These are phyloP conservation scores for Delichon dasypus DNA, from an alignment of 2,797 vertebrate species.

Conservation along the genomic window DNA sequence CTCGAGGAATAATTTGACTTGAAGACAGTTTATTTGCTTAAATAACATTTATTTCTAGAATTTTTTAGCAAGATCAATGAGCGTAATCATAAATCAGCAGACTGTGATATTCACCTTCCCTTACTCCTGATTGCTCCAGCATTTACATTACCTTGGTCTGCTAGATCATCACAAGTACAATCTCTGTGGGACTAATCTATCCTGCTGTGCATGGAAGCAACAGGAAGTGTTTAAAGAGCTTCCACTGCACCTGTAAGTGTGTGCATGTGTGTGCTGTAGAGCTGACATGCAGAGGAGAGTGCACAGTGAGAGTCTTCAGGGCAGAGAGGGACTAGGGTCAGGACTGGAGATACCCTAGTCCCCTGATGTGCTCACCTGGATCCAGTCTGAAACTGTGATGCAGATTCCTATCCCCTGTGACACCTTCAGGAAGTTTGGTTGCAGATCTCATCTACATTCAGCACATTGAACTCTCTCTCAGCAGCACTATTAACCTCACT, in stretches of 20 bases:
- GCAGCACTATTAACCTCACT: background rate
- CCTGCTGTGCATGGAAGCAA: background rate
- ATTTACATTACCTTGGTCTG: background rate
- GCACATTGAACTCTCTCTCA: background rate
- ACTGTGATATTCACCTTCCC: background rate
- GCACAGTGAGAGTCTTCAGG: background rate
- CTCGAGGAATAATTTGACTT: background rate
- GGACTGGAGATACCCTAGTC: background rate
- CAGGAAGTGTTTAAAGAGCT: constrained; percentile 3
- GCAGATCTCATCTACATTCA: constrained; percentile 15
- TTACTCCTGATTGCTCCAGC: background rate
- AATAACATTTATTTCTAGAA: background rate
- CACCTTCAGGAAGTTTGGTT: background rate
- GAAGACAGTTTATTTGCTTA: background rate
- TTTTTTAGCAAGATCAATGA: background rate
- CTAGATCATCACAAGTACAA: background rate
- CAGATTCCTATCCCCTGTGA: rapidly evolving
- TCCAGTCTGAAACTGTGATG: background rate
- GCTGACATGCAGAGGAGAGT: background rate
- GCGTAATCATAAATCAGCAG: background rate
- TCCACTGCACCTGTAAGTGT: background rate
- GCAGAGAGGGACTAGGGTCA: background rate
- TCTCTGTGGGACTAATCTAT: background rate
- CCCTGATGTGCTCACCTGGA: background rate
- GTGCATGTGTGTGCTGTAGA: background rate